phyloP scores from a whole-genome alignment of 2,888 invertebrate genomes.

The Nephrotoma appendiculata region DNA sequence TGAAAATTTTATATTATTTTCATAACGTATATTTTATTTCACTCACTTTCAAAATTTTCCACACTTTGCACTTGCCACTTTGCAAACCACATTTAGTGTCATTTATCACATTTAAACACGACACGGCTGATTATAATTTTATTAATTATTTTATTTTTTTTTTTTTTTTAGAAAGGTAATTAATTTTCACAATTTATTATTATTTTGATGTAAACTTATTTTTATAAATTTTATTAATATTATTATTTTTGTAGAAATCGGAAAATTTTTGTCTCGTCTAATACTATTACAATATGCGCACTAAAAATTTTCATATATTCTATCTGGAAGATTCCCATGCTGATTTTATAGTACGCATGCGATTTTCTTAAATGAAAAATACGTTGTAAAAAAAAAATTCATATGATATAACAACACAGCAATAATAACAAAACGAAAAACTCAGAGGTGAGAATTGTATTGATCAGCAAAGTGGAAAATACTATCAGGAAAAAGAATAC shows the following conservation, averaged over 20 bases:
- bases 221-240: not conserved
- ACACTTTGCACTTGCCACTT: not conserved
- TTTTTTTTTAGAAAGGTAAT: not conserved
- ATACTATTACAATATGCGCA: slow-evolving; percentile 7
- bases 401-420: not conserved
- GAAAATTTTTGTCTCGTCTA: not conserved
- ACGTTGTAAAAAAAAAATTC: not conserved
- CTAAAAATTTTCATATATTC: slow-evolving; percentile 5
- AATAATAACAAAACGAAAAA: not conserved
- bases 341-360: slow-evolving; percentile 2
- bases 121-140: not conserved
- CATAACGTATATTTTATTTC: not conserved
- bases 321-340: slow-evolving; percentile 7
- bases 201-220: not conserved
- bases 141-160: not conserved
- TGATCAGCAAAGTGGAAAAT: not conserved
- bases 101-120: not conserved
- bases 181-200: not conserved
- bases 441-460: not conserved
- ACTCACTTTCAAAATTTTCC: not conserved
- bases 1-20: not conserved
- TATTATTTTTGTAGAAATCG: not conserved
- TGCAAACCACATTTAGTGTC: not conserved
- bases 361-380: not conserved
- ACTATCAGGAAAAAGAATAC: not conserved